Base-by-base conservation (phyloP, 92 coral and sea anemone species). In the Epizoanthus ramosus region DNA sequence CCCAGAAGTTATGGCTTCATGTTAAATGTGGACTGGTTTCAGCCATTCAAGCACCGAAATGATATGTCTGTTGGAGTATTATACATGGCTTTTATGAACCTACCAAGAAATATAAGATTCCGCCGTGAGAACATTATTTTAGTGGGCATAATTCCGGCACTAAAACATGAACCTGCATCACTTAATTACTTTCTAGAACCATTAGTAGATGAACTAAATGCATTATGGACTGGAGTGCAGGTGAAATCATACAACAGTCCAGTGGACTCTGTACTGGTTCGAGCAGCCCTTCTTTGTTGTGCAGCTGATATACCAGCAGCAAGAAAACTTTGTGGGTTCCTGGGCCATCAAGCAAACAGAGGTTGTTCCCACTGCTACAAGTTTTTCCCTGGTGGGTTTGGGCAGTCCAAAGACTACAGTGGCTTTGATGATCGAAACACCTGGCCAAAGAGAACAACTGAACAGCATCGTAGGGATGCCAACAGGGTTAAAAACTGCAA, bases 261-360 rank as follows among this genome's bases (percentile, higher is more conserved):
- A 2, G 25, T 33, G 9, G 35, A 57, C 5, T 81, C 66, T 69
- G 67, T 56, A 43, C 79, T 70, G 63, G 28, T 87, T 31, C 69
- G 81, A 67, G 94, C 89, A 31, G 92, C 90, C 5, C 72, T 91
- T 4, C 50, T 88, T n/a, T 91, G 88, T 63, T 84, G 85, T 74
- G 86, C 92, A 10, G 67, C 90, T 50, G 92, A 88, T 57, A 91
- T 88, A 16, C 90, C 94, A 23, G 92, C 94, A 4, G 88, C 92
- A 45, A 67, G 90, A 25, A 91, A 91, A 79, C 88, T 91, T 39
- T 91, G 92, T 57, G 95, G 92, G 8, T 85, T 91, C 57, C 79
- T 88, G 12, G 87, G 92, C 6, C 94, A 88, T 47, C 68, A 79
- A 19, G 92, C 86, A 45, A 71, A 70, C 56, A 60, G 66, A 33